Conservation (phyloP, 2,797 vertebrate genomes). For the Hirundo rustica region DNA sequence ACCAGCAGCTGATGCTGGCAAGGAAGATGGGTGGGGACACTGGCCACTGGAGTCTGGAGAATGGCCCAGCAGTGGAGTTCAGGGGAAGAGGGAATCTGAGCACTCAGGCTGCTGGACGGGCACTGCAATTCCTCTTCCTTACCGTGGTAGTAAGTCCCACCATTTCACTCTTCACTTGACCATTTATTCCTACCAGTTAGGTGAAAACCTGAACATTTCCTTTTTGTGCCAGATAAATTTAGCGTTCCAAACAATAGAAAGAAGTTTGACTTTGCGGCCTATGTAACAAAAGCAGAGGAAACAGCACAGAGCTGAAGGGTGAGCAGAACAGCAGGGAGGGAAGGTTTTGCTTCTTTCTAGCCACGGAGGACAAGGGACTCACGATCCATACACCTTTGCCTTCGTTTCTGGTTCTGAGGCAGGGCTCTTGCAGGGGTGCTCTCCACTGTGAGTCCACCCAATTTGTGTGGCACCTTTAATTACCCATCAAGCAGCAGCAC, state of each 20-base stretch:
- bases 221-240: neutral
- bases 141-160: neutral
- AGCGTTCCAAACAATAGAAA: neutral
- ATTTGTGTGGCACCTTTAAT: neutral
- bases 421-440: neutral
- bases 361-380: neutral
- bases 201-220: neutral
- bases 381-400: too few relatives aligned
- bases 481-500: rapidly evolving
- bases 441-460: too few relatives aligned
- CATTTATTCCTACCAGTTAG: neutral
- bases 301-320: neutral
- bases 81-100: neutral
- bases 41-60: neutral
- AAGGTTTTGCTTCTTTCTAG: neutral
- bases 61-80: neutral
- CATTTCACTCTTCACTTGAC: neutral
- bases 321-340: neutral
- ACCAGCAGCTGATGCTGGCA: neutral
- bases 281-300: neutral
- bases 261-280: neutral
- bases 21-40: neutral
- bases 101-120: rapidly evolving
- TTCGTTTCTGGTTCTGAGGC: neutral
- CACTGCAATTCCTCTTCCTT: neutral